phyloP scores from a whole-genome alignment of 2,888 invertebrate species.

The Hemaris fuciformis region DNA sequence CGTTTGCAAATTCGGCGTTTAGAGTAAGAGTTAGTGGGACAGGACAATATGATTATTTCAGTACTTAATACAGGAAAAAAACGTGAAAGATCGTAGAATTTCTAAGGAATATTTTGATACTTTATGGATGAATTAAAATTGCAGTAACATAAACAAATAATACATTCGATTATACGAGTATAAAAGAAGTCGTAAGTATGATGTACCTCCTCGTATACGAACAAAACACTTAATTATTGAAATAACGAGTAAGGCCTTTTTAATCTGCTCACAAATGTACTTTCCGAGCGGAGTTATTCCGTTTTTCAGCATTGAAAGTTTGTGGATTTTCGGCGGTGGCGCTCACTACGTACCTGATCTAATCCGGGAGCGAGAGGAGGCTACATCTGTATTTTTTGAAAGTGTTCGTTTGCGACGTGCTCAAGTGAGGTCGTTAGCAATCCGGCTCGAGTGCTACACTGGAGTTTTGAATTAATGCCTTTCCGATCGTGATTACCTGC shows the following conservation, averaged over 20 bases:
- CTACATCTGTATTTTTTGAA: slow-evolving; percentile 33
- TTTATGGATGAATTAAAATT: no score
- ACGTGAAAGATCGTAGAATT: no score
- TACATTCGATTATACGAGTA: no score
- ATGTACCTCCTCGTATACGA: no score
- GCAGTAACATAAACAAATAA: no score
- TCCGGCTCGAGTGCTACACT: slow-evolving; percentile 45
- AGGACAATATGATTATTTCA: no score
- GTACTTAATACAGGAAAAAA: no score
- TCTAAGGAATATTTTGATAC: no score
- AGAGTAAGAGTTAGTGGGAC: no score
- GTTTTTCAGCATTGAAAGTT: not conserved
- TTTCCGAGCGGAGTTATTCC: not conserved
- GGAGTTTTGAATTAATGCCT: slow-evolving; percentile 67
- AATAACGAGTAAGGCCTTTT: not conserved
- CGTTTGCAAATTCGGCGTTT: no score
- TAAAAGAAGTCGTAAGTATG: no score
- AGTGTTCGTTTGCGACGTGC: slow-evolving; percentile 55
- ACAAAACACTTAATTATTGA: not conserved
- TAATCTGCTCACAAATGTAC: not conserved
- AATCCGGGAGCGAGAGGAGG: slow-evolving; percentile 12
- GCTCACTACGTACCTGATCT: slow-evolving; percentile 11
- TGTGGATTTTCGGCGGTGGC: not conserved
- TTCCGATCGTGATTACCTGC: slow-evolving; percentile 64
- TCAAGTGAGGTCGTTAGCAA: slow-evolving; percentile 56